Percentiles rank a stretch among this genome's conserved stretches.
Evolutionary conservation across 1,140 invertebrate genomes (phyloP).

Genomic region (Carcinoscorpius rotundicauda): DNA sequence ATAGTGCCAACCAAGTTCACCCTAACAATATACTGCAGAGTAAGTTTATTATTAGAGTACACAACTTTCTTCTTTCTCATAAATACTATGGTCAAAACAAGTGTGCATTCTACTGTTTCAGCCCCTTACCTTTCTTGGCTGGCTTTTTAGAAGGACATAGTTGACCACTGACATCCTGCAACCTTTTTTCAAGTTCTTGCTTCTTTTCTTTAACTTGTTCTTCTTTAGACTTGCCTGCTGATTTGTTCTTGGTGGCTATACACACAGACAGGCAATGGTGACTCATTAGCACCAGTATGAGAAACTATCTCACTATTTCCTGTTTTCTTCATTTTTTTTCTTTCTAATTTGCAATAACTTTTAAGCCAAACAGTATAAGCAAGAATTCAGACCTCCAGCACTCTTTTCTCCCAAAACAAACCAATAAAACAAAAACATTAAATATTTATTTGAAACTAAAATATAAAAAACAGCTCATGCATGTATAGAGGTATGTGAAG

Average conservation of each 20-base stretch:
- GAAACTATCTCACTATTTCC: too few species aligned
- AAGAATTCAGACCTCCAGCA: slow-evolving; percentile 2
- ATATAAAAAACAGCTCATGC: too few species aligned
- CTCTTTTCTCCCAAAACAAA: neutral
- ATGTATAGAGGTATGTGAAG: too few species aligned
- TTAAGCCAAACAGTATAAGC: neutral
- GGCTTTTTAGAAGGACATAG: slow-evolving; percentile 68
- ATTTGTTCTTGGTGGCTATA: slow-evolving; percentile 14
- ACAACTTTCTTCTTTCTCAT: neutral
- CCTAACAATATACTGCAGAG: neutral
- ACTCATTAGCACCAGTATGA: too few species aligned
- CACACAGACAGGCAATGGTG: too few species aligned
- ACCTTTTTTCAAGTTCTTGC: slow-evolving; percentile 82
- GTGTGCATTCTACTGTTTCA: neutral
- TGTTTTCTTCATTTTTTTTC: too few species aligned
- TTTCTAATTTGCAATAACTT: neutral
- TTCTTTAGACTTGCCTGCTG: slow-evolving; percentile 80
- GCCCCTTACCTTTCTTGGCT: slow-evolving; percentile 23
- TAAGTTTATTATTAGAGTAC: too few species aligned
- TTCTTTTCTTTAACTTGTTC: slow-evolving; percentile 91
- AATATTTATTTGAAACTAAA: too few species aligned
- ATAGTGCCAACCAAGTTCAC: too few species aligned
- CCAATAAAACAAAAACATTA: too few species aligned
- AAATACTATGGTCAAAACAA: neutral
- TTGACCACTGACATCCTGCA: slow-evolving; percentile 83